Evolutionary conservation across 2,888 invertebrate species (phyloP).

Genomic region (Bombylius discolor): DNA sequence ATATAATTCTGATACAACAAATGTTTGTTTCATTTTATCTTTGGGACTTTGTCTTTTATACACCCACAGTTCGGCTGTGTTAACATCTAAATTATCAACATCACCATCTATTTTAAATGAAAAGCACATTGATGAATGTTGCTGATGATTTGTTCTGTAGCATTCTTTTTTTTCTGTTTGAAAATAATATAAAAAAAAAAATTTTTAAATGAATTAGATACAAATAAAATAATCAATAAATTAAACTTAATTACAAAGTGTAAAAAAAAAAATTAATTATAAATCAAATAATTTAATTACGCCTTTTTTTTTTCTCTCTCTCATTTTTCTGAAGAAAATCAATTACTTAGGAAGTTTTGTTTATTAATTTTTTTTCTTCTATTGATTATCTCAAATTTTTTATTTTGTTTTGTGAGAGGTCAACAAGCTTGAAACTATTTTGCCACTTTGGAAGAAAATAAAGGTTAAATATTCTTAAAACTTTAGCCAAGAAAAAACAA

Average conservation of each 20-base stretch:
- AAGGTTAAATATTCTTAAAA: too few species aligned
- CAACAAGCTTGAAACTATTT: too few species aligned
- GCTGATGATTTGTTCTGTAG: constrained; percentile 28
- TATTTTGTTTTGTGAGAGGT: too few species aligned
- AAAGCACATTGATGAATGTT: constrained; percentile 55
- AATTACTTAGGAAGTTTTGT: too few species aligned
- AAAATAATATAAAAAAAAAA: neutral
- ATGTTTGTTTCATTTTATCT: constrained; percentile 45
- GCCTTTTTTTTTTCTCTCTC: too few species aligned
- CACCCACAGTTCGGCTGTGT: constrained; percentile 68
- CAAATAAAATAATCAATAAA: neutral
- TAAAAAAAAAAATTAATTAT: neutral
- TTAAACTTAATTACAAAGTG: neutral
- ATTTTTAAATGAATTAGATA: neutral
- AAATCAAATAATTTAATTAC: too few species aligned
- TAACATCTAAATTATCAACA: constrained; percentile 59
- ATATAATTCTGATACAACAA: constrained; percentile 65
- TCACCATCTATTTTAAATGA: constrained; percentile 66
- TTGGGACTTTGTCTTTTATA: constrained; percentile 42
- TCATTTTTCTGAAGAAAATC: too few species aligned
- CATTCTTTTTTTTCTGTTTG: constrained; percentile 40
- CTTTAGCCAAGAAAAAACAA: too few species aligned
- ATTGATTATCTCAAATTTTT: too few species aligned
- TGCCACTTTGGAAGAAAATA: too few species aligned
- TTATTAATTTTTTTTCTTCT: too few species aligned